Base-by-base conservation (phyloP, 2,888 invertebrate species). In the Athalia cordata region DNA sequence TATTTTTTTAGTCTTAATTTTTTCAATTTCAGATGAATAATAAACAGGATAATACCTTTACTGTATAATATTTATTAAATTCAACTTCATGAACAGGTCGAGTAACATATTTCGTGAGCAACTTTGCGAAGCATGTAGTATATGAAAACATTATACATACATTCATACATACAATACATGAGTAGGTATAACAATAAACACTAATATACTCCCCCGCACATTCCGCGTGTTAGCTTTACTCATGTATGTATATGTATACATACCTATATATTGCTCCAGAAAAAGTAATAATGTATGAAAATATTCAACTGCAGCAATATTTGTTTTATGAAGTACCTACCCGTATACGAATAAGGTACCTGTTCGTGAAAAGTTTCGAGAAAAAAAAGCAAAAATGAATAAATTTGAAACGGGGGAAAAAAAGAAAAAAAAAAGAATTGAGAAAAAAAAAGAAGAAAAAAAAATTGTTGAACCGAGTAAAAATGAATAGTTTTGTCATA, bases 251-350 rank as follows among this genome's bases (percentile, higher is more conserved):
- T 52, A 1, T 7, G 52, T 52, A 8, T 7, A 52, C 6, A 52
- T 7, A 52, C 7, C 0, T 52, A 11, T 11, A 52, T 11, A 11
- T 11, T 52, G 52, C 79, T 67, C 65, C 76, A 79, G 70, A 79
- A 77, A 72, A 75, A 79, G 82, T 85, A 85, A 84, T 84, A 83
- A 86, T 85, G 85, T 83, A 29, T 29, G 29, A 29, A 83, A 85
- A 85, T 84, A 86, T 85, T 83, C 81, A 77, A 79, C 82, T 79
- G 81, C 70, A 52, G 52, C 65, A 78, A 83, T 82, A 82, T 83
- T 82, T 79, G 81, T 82, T 57, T 70, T 77, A 59, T 68, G 78
- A 70, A 70, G 68, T 68, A 68, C 52, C 43, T 59, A 43, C 55
- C 66, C 43, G 13, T 50, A n/a, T 29, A 43, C 64, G 4, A 11